Evolutionary conservation across 1,140 invertebrate species (phyloP).

Genomic region (Acromyrmex charruanus): DNA sequence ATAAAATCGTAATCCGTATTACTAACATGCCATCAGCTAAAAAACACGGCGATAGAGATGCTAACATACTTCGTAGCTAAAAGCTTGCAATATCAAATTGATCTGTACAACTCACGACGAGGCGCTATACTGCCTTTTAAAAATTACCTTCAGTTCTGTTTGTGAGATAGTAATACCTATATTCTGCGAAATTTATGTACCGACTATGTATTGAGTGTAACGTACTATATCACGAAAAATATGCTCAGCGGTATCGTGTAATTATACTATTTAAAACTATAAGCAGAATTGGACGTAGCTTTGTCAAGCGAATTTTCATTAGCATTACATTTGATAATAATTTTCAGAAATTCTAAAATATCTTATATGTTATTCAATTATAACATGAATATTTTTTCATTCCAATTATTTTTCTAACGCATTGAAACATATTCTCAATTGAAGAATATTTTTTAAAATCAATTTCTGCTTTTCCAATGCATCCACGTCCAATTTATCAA

Average conservation of each 20-base stretch:
- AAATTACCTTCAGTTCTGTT: conserved; percentile 41
- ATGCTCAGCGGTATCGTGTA: conserved; percentile 16
- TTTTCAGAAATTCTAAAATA: background rate
- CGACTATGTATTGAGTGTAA: conserved; percentile 29
- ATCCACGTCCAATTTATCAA: conserved; percentile 49
- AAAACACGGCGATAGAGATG: conserved; percentile 44
- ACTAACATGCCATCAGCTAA: conserved; percentile 62
- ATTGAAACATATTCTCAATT: background rate
- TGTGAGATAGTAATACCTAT: conserved; percentile 49
- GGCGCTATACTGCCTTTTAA: conserved; percentile 37
- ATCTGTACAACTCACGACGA: conserved; percentile 52
- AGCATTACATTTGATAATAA: background rate
- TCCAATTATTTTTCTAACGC: background rate
- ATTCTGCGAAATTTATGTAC: conserved; percentile 35
- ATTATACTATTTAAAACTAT: conserved; percentile 50
- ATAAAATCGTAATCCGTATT: conserved; percentile 37
- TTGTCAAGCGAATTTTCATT: background rate
- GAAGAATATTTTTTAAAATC: background rate
- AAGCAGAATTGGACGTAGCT: conserved; percentile 51
- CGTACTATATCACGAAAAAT: conserved; percentile 28
- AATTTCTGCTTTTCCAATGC: background rate
- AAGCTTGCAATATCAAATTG: conserved; percentile 57
- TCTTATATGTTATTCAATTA: background rate
- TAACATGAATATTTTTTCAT: background rate
- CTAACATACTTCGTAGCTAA: conserved; percentile 55